Conservation (phyloP, 2,797 vertebrate genomes). For the Sphenopsis melanotis region DNA sequence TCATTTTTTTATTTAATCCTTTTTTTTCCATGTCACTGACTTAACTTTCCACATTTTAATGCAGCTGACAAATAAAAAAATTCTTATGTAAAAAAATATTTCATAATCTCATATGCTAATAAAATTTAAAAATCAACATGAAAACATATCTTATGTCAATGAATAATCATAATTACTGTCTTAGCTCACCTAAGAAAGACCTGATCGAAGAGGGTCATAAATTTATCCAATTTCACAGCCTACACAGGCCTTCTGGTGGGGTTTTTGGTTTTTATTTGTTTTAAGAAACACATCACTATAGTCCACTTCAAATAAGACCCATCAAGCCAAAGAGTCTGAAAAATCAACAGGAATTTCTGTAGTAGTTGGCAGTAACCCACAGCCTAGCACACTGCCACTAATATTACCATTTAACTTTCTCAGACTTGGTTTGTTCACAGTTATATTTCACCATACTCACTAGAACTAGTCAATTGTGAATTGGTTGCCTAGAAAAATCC, state of each 20-base stretch:
- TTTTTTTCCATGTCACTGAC: not conserved
- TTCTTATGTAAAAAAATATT: not conserved
- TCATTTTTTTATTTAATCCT: not conserved
- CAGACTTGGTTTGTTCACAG: not conserved
- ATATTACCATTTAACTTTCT: not conserved
- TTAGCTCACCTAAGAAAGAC: not conserved
- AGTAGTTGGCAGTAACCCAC: not conserved
- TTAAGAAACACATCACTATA: not conserved
- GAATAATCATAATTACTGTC: not conserved
- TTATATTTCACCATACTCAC: not conserved
- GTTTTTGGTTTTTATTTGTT: not conserved
- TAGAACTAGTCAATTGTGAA: not conserved
- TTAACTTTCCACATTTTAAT: not conserved
- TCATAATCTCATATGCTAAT: not conserved
- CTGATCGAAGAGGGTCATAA: not conserved
- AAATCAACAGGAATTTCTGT: not conserved
- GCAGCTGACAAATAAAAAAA: not conserved
- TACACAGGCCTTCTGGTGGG: not conserved
- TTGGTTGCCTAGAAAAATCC: not conserved
- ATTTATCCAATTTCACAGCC: not conserved
- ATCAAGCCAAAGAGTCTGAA: not conserved
- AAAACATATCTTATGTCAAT: not conserved
- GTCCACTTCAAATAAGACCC: not conserved
- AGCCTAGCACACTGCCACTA: not conserved
- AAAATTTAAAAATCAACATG: not conserved